Evolutionary conservation across 2,888 invertebrate species (phyloP), one percentile per base, ranked within the genome.

Genomic region (Rambutsinella grinnellia): DNA sequence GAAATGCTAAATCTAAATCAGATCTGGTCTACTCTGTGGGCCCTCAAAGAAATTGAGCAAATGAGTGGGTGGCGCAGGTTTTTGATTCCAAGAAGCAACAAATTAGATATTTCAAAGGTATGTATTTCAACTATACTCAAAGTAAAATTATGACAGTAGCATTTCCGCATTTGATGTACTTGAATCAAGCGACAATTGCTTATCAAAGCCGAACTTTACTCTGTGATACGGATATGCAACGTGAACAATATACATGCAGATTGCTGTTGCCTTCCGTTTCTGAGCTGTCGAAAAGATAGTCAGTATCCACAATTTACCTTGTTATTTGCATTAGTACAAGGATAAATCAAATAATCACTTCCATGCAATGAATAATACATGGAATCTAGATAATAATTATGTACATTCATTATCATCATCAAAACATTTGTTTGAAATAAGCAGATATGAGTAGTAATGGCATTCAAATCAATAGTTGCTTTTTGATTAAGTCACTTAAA

Each of bases 151-250:
- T 36, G 36, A 26, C 54, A 56, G 26, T 26, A 15, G 54, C 24
- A 56, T 23, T 56, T 56, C 54, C 54, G 54, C 54, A 56, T 56
- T 56, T 36, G 36, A 36, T 36, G 36, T 36, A 36, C 36, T 36
- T 36, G 36, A 36, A 5, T 36, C n/a, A 13, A 8, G 36, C 13
- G 36, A 36, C 36, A 36, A 36, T 13, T 36, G 6, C 13, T 36
- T 36, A 13, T 36, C 36, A 36, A 36, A 36, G 36, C 36, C 36
- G 36, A 36, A 36, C 36, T 36, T 36, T 5, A 36, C 13, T 5
- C 36, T 5, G 13, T 36, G 13, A 36, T 36, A 36, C 36, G 36
- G 36, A 36, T 36, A 36, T n/a, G n/a, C n/a, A n/a, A n/a, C 36
- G 13, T 5, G 36, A 36, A 13, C 36, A 13, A 5, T 5, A 13